Evolutionary conservation across 2,113 vertebrate species (phyloP).

Genomic region (Passer domesticus): DNA sequence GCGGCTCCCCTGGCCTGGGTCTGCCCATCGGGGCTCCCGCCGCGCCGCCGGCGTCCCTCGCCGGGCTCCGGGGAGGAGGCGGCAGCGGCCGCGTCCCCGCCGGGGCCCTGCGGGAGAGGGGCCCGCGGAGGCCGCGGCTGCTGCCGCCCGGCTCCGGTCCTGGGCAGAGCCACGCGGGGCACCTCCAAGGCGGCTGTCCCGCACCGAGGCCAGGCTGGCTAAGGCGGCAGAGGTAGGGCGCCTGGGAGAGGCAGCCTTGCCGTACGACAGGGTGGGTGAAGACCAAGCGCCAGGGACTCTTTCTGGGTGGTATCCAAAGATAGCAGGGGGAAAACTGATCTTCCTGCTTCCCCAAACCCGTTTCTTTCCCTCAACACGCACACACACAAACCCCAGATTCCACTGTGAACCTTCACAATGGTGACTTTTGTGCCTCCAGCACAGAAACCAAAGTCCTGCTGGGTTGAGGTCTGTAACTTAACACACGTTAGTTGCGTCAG

Average conservation of each 20-base stretch:
- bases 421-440: slow-evolving; percentile 32
- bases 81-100: background rate
- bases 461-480: background rate
- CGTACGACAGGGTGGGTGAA: background rate
- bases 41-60: background rate
- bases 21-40: background rate
- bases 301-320: slow-evolving; percentile 31
- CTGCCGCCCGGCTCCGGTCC: background rate
- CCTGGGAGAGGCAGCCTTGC: background rate
- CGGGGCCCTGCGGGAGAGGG: background rate
- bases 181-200: background rate
- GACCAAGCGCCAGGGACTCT: background rate
- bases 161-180: background rate
- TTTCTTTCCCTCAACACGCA: background rate
- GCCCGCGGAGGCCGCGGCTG: background rate
- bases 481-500: slow-evolving; percentile 15
- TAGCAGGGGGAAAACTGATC: background rate
- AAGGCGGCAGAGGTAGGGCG: background rate
- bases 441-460: background rate
- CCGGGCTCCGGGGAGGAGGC: background rate
- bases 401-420: slow-evolving; percentile 16
- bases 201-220: background rate
- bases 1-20: background rate
- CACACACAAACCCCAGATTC: background rate
- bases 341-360: background rate